Conservation (phyloP, 2,113 vertebrate species). For the Equus przewalskii region DNA sequence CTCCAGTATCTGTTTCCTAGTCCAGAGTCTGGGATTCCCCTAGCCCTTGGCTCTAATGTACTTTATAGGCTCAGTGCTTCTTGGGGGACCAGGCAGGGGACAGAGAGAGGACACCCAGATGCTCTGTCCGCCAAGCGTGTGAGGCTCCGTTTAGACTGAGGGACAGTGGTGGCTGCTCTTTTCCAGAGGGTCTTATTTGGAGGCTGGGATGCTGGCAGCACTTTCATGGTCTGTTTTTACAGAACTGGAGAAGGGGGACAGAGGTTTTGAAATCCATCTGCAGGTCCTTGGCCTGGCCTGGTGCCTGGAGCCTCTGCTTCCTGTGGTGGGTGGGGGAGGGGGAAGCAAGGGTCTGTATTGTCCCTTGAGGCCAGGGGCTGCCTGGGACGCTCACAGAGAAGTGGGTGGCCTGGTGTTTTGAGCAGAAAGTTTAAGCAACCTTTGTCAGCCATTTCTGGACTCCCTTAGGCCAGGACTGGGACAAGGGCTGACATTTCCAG, state of each 20-base stretch:
- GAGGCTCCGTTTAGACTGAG: background rate
- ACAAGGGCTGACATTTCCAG: background rate
- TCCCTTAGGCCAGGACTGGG: background rate
- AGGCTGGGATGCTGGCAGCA: background rate
- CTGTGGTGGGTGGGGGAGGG: background rate
- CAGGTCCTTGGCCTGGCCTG: background rate
- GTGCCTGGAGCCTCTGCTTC: background rate
- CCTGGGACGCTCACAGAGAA: background rate
- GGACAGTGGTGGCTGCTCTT: background rate
- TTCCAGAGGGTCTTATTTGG: background rate
- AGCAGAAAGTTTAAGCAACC: background rate
- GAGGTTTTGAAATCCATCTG: background rate
- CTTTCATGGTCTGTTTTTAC: background rate
- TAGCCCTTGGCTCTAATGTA: background rate
- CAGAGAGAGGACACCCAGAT: background rate
- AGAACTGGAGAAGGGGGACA: background rate
- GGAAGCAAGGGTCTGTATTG: background rate
- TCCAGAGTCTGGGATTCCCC: background rate
- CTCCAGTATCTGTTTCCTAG: background rate
- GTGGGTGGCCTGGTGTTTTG: background rate
- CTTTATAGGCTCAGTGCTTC: background rate
- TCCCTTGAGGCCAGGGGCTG: background rate
- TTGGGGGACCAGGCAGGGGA: rapidly evolving
- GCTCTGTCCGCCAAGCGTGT: background rate
- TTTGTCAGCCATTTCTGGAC: background rate